phyloP scores from a whole-genome alignment of 2,113 vertebrate genomes.

The Pseudorectes ferrugineus region DNA sequence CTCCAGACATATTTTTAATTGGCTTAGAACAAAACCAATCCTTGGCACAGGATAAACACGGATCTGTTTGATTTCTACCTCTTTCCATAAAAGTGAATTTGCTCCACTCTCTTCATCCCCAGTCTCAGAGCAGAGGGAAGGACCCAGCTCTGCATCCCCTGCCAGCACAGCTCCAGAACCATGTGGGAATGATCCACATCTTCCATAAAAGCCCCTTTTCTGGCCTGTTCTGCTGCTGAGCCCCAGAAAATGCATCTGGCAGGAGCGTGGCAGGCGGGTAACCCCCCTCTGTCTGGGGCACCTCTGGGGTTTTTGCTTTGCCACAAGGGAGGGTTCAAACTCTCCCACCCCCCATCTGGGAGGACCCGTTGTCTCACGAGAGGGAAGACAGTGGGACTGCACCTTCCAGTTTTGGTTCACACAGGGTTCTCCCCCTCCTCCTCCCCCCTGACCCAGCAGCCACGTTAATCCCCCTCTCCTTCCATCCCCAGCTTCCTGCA shows the following conservation, averaged over 20 bases:
- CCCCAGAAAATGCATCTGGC: background rate
- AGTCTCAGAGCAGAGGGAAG: background rate
- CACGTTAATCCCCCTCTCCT: background rate
- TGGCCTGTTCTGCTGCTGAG: background rate
- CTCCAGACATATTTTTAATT: background rate
- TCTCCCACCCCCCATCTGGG: background rate
- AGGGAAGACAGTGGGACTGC: rapidly evolving
- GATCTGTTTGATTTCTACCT: background rate
- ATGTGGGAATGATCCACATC: background rate
- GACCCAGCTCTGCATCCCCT: background rate
- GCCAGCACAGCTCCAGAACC: background rate
- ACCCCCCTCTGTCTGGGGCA: background rate
- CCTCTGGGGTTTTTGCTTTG: background rate
- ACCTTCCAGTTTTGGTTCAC: background rate
- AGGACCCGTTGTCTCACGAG: background rate
- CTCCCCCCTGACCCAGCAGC: background rate
- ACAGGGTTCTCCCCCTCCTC: background rate
- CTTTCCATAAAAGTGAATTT: background rate
- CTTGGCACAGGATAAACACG: background rate
- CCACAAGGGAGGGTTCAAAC: background rate
- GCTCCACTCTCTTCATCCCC: background rate
- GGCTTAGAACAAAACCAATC: background rate
- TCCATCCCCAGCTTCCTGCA: background rate
- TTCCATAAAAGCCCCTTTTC: background rate
- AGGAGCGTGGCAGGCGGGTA: background rate